Base-by-base conservation (phyloP, 2,888 invertebrate species). In the Pecten maximus region DNA sequence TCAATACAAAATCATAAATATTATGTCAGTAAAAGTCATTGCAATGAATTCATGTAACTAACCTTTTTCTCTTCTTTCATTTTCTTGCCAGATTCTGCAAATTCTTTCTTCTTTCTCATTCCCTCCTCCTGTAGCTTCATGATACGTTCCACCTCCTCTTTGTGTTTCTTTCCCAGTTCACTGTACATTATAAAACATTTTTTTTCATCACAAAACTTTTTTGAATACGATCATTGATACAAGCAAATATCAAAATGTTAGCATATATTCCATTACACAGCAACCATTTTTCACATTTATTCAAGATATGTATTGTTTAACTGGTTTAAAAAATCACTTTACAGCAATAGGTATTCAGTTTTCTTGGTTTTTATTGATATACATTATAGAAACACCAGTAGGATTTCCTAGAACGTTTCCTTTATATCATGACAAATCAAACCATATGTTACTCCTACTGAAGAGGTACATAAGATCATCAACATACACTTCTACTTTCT, bases 81-180 rank as follows among this genome's bases (percentile, higher is more conserved):
- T 95, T 98, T 98, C 91, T 97, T 97, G 88, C 98, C 98, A 95
- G 99, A 93, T 88, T 95, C 94, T 10, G 94, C 93, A 89, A 95
- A 96, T 39, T 95, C 94, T 39, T 95, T 92, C 90, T 95, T 96
- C 35, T 96, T 92, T 89, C 95, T 93, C 92, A 94, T 94, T 97
- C 99, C 99, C 93, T 98, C 98, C 96, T 98, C 98, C 90, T 98
- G 97, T 16, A 99, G 97, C 95, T 98, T 98, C 0, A 98, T 98
- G 90, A 97, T 97, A 93, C 98, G 97, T 94, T 98, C 98, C 0
- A 98, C 98, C 90, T 97, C 97, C 93, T 97, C 97, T 54, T 97
- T 93, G 74, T 96, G 95, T 91, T 96, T 94, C 88, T 95, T 95
- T 40, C 97, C 97, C 90, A 99, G 97, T 95, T 98, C 98, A 87